These are phyloP conservation scores for Embiotoca jacksoni DNA, from an alignment of 2,113 vertebrate genomes.

Conservation along the genomic window DNA sequence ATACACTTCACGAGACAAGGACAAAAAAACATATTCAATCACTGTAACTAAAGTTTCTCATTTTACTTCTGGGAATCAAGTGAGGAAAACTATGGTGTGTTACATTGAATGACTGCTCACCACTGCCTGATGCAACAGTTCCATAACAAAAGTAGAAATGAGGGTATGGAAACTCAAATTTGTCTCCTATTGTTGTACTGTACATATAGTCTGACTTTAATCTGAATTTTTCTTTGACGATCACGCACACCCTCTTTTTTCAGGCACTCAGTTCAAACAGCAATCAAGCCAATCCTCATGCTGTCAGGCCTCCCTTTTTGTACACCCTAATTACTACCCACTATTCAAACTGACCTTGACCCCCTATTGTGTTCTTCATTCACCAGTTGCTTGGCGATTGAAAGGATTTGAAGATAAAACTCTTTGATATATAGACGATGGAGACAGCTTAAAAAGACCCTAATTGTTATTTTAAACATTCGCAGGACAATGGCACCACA, in stretches of 20 bases:
- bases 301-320: slow-evolving; percentile 41
- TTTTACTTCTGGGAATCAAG: not conserved
- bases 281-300: slow-evolving; percentile 20
- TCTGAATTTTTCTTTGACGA: slow-evolving; percentile 2
- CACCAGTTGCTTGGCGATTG: slow-evolving; percentile 1
- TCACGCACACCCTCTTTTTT: slow-evolving; percentile 5
- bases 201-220: not conserved
- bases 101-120: not conserved
- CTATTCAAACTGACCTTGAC: slow-evolving; percentile 24
- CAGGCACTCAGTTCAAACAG: slow-evolving; percentile 23
- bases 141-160: not conserved
- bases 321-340: slow-evolving; percentile 44
- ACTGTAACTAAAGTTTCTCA: not conserved
- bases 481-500: slow-evolving; percentile 28
- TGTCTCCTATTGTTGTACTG: not conserved
- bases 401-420: slow-evolving; percentile 27
- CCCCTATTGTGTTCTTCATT: slow-evolving; percentile 28
- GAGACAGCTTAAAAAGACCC: not conserved
- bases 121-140: not conserved
- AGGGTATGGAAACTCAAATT: not conserved
- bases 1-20: not conserved
- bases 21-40: not conserved
- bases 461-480: slow-evolving; percentile 22
- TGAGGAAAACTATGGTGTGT: not conserved
- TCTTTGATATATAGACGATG: slow-evolving; percentile 23